Evolutionary conservation across 1,140 invertebrate species (phyloP).

Genomic region (Drosophila nikananu): DNA sequence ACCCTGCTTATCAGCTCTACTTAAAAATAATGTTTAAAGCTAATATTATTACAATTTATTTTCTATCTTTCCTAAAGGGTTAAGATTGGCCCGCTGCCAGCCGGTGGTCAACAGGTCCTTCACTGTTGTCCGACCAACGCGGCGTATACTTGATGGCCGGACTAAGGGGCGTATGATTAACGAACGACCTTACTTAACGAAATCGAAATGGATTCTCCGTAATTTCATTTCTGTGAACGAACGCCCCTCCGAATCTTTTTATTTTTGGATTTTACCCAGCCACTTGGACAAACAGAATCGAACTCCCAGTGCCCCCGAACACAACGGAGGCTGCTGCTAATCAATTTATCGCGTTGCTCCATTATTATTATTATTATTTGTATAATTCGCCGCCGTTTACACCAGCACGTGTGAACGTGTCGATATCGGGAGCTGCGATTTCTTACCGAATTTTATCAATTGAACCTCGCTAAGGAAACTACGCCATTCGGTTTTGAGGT

Average conservation of each 20-base stretch:
- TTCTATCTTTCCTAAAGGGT: not conserved
- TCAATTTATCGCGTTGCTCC: slow-evolving; percentile 42
- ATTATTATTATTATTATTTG: slow-evolving; percentile 13
- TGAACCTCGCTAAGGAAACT: slow-evolving; percentile 40
- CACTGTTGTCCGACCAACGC: slow-evolving; percentile 18
- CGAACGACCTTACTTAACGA: slow-evolving; percentile 45
- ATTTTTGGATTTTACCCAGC: slow-evolving; percentile 33
- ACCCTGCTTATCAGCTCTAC: not conserved
- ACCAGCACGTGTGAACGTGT: slow-evolving; percentile 52
- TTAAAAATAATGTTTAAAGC: not conserved
- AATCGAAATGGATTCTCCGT: slow-evolving; percentile 45
- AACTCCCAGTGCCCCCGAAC: not conserved
- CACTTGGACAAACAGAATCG: slow-evolving; percentile 27
- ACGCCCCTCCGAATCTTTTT: not conserved
- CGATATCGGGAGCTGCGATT: slow-evolving; percentile 20
- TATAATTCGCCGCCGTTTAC: slow-evolving; percentile 3
- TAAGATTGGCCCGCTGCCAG: slow-evolving; percentile 53
- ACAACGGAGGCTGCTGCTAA: slow-evolving; percentile 38
- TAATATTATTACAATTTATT: no score
- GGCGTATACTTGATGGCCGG: slow-evolving; percentile 30
- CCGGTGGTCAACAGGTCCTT: slow-evolving; percentile 42
- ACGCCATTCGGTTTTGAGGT: slow-evolving; percentile 38
- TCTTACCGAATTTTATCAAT: slow-evolving; percentile 44
- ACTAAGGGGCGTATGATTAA: slow-evolving; percentile 42
- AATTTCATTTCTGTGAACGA: slow-evolving; percentile 43